Evolutionary conservation across 1,140 invertebrate genomes (phyloP), one percentile per base, ranked within the genome.

Genomic region (Phocides pigmalion): DNA sequence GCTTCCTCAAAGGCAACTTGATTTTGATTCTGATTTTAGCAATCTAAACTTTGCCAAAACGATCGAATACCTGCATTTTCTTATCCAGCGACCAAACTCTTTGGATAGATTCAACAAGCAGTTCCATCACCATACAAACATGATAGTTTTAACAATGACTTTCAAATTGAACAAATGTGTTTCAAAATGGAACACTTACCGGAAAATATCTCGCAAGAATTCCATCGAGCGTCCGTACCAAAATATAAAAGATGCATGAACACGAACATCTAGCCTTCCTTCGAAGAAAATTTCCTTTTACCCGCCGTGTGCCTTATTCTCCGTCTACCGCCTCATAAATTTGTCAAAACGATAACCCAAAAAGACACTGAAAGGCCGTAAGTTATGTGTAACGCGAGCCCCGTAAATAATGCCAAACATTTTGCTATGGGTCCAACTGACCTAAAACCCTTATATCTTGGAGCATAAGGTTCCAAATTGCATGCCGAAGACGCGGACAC

Each of bases 301-400:
- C 12, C 41, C 47, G 22, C 25, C 50, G 22, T 54, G 41, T 19
- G 50, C 42, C 28, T 59, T 22, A 39, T 59, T 44, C 56, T 59
- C 42, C 61, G 51, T 59, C 56, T 66, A 47, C 64, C 49, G 59
- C 42, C 62, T 47, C 51, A 68, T 68, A 68, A 68, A 68, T 68
- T 68, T 68, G 66, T 64, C 66, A 68, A 61, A 64, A 54, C 62
- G 62, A 62, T 49, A 56, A 65, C 62, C 56, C 63, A 19, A 66
- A 70, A 54, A 53, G 44, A 42, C 46, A 56, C 47, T 50, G 47
- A 59, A 65, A 65, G 67, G 63, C 42, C 58, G 54, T 68, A 64
- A 68, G 47, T 68, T 64, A 69, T 65, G 63, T 62, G 58, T 51
- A 64, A 70, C 63, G 22, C 22, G 58, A 62, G 44, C 53, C 50